phyloP scores from a whole-genome alignment of 2,888 invertebrate species.

The Diaphora mendica region DNA sequence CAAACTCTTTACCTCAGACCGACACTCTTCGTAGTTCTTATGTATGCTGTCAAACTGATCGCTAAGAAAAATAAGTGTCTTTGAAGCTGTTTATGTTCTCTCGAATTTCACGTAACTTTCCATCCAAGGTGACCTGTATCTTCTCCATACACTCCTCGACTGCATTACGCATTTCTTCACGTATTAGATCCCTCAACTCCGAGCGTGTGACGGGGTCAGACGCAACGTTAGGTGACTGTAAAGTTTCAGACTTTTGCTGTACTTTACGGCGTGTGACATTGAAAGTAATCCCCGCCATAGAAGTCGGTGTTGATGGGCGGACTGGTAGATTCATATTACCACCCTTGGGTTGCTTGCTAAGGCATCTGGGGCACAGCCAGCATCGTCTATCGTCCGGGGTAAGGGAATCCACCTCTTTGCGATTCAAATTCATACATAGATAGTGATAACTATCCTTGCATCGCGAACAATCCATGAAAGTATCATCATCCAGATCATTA shows the following conservation, averaged over 20 bases:
- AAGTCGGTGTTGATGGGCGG: slow-evolving; percentile 17
- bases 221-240: not conserved
- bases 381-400: not conserved
- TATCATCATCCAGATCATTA: not conserved
- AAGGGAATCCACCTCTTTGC: not conserved
- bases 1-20: not conserved
- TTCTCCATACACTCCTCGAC: slow-evolving; percentile 6
- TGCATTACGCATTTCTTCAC: slow-evolving; percentile 15
- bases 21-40: not conserved
- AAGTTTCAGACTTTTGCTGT: not conserved
- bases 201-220: not conserved
- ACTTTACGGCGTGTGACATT: slow-evolving; percentile 16
- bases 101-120: not conserved
- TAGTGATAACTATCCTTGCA: slow-evolving; percentile 11
- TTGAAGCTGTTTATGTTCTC: not conserved
- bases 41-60: slow-evolving; percentile 9
- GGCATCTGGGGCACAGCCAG: slow-evolving; percentile 15
- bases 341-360: slow-evolving; percentile 12
- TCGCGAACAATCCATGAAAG: slow-evolving; percentile 11
- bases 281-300: slow-evolving; percentile 11
- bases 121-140: not conserved
- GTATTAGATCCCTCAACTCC: slow-evolving; percentile 12
- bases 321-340: slow-evolving; percentile 9
- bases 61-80: slow-evolving; percentile 8
- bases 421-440: not conserved